A percentile compares a stretch with the other conserved stretches of the same genome.
Evolutionary conservation across 2,113 vertebrate species (phyloP).

Genomic region (Lasiurus cinereus): DNA sequence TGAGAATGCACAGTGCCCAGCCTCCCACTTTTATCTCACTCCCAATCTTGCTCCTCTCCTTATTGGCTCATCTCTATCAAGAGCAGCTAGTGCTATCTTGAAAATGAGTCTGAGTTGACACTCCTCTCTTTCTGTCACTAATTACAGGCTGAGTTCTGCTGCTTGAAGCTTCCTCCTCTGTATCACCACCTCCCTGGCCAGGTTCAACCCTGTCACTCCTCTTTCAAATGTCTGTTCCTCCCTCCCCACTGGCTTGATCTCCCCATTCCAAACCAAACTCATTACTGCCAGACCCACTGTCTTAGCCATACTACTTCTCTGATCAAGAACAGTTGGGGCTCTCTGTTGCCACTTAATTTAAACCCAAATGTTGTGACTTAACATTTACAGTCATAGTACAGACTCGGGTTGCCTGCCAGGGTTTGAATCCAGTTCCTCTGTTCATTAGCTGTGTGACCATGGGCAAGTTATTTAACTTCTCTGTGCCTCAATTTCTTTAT

Average conservation of each 20-base stretch:
- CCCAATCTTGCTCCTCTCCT: background rate
- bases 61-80: background rate
- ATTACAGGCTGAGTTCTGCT: background rate
- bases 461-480: background rate
- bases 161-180: background rate
- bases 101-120: background rate
- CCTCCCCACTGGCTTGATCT: background rate
- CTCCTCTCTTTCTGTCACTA: too few species aligned
- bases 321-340: background rate
- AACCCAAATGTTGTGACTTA: background rate
- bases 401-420: background rate
- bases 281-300: background rate
- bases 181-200: background rate
- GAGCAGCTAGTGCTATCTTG: background rate
- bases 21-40: background rate
- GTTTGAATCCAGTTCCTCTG: background rate
- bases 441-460: background rate
- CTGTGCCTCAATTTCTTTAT: background rate
- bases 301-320: background rate
- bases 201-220: background rate
- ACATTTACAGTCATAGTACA: background rate
- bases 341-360: background rate
- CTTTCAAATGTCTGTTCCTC: background rate
- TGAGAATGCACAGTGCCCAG: background rate
- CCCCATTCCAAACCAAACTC: background rate